Evolutionary conservation across 1,140 invertebrate species (phyloP).

Genomic region (Hermatobates lingyangjiaoensis): DNA sequence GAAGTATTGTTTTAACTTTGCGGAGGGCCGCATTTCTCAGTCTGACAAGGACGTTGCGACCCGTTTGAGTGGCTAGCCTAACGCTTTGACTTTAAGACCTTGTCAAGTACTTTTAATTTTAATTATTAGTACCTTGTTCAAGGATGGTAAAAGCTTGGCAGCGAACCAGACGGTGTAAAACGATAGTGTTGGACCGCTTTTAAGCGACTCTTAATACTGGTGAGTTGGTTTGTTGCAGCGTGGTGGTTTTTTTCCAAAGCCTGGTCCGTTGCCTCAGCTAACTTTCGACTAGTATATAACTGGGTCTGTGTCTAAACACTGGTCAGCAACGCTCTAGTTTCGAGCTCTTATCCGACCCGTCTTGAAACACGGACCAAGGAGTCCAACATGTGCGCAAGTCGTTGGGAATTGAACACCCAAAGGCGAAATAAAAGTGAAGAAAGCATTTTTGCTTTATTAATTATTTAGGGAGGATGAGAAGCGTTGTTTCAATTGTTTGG

Average conservation of each 20-base stretch:
- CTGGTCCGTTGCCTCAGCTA: neutral
- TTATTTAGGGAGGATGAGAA: constrained; percentile 30
- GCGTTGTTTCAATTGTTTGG: too few relatives aligned
- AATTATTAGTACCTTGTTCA: too few relatives aligned
- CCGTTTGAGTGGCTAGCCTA: constrained; percentile 24
- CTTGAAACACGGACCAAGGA: constrained; percentile 90
- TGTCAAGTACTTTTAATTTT: too few relatives aligned
- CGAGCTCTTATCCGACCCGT: constrained; percentile 55
- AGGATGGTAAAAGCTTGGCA: neutral
- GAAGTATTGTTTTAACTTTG: too few relatives aligned
- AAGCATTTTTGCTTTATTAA: constrained; percentile 1
- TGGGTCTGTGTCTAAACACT: constrained; percentile 15
- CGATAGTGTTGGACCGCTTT: constrained; percentile 8
- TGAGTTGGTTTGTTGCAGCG: neutral
- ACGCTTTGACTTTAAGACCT: too few relatives aligned
- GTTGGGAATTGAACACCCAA: constrained; percentile 38
- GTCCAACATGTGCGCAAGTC: constrained; percentile 68
- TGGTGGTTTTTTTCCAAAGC: neutral
- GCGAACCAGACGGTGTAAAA: neutral
- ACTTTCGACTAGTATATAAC: neutral
- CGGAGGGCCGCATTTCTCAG: constrained; percentile 11
- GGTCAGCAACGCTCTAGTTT: constrained; percentile 34
- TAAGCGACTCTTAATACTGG: neutral
- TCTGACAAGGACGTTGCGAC: constrained; percentile 25
- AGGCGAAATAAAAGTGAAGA: constrained; percentile 15